Evolutionary conservation across 1,140 invertebrate genomes (phyloP).

Genomic region (Zophobas morio): DNA sequence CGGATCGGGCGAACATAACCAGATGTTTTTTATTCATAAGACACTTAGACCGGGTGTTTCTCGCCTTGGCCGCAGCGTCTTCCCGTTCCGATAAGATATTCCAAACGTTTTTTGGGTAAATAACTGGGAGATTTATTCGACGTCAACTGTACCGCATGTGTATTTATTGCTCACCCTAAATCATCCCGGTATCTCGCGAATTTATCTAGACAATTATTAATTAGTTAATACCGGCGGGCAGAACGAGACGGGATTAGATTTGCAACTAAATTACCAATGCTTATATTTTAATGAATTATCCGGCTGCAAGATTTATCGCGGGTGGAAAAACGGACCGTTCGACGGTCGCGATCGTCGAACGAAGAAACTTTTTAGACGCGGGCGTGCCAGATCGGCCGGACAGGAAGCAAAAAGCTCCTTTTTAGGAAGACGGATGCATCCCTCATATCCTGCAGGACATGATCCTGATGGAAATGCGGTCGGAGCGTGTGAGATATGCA

Average conservation of each 20-base stretch:
- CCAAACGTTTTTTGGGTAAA: conserved; percentile 42
- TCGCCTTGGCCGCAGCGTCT: neutral
- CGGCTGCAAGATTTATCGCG: conserved; percentile 30
- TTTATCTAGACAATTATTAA: conserved; percentile 61
- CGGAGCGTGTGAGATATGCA: conserved; percentile 52
- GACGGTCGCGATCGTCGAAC: neutral
- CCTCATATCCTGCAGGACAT: neutral
- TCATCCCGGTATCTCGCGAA: conserved; percentile 57
- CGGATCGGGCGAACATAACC: conserved; percentile 20
- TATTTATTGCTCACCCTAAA: conserved; percentile 58
- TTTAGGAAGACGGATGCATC: neutral
- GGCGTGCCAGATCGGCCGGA: too few relatives aligned
- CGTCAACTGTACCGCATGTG: conserved; percentile 51
- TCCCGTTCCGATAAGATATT: conserved; percentile 39
- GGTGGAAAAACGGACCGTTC: neutral
- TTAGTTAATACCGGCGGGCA: conserved; percentile 55
- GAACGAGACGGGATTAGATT: conserved; percentile 42
- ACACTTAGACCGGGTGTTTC: conserved; percentile 23
- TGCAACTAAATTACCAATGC: conserved; percentile 51
- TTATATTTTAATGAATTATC: conserved; percentile 50
- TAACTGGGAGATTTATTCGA: conserved; percentile 52
- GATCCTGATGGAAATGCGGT: conserved; percentile 50
- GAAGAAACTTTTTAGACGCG: neutral
- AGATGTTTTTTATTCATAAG: conserved; percentile 37
- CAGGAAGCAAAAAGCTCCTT: neutral